Percentiles rank a stretch among this genome's conserved stretches.
Conservation (phyloP, 2,888 invertebrate genomes). For the Drosophila hamatofila region DNA sequence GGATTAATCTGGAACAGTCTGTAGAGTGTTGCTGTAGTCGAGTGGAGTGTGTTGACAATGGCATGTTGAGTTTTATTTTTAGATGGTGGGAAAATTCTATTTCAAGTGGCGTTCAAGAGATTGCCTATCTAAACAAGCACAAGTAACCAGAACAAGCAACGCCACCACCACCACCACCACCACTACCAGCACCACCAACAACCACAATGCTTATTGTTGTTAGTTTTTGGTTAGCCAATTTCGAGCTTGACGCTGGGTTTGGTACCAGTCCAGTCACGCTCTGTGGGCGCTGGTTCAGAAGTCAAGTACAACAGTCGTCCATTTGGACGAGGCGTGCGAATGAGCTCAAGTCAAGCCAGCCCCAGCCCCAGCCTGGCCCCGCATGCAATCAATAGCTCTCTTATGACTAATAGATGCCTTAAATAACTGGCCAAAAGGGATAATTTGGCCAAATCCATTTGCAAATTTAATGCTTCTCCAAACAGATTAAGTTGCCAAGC, state of each 20-base stretch:
- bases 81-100: slow-evolving; percentile 78
- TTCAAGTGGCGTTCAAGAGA: slow-evolving; percentile 70
- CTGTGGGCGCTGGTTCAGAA: slow-evolving; percentile 80
- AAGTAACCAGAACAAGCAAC: slow-evolving; percentile 61
- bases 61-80: slow-evolving; percentile 64
- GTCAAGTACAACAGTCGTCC: slow-evolving; percentile 73
- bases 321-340: slow-evolving; percentile 74
- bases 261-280: slow-evolving; percentile 76
- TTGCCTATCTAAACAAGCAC: slow-evolving; percentile 74
- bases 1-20: not conserved
- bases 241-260: slow-evolving; percentile 42
- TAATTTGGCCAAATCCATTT: slow-evolving; percentile 71
- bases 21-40: slow-evolving; percentile 43
- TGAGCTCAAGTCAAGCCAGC: slow-evolving; percentile 55
- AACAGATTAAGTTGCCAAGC: slow-evolving; percentile 63
- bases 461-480: slow-evolving; percentile 66
- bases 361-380: slow-evolving; percentile 30
- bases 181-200: slow-evolving; percentile 17
- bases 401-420: slow-evolving; percentile 78
- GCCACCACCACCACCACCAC: slow-evolving; percentile 28
- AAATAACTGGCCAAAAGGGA: slow-evolving; percentile 67
- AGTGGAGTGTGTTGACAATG: slow-evolving; percentile 35
- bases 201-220: slow-evolving; percentile 60
- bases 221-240: slow-evolving; percentile 68
- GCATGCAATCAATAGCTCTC: slow-evolving; percentile 42